Percentiles rank a stretch among this genome's conserved stretches.
phyloP scores from a whole-genome alignment of 2,113 vertebrate genomes.

The Copsychus sechellarum region DNA sequence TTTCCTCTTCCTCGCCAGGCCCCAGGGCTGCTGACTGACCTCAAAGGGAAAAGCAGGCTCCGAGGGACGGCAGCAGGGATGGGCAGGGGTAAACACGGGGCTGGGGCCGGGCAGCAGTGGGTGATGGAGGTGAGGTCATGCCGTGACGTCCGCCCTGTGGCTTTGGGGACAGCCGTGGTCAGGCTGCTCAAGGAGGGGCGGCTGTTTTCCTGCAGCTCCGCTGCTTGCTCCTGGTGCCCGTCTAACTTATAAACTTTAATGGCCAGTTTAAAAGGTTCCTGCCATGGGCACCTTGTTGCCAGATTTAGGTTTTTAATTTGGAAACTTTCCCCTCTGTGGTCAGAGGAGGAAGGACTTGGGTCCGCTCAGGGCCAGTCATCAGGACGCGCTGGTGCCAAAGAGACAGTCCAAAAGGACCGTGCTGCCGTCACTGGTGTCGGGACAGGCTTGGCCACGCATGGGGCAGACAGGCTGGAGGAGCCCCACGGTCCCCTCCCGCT shows the following conservation, averaged over 20 bases:
- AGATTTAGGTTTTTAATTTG: slow-evolving; percentile 85
- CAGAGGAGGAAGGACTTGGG: slow-evolving; percentile 74
- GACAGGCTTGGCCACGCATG: not conserved
- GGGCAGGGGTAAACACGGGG: slow-evolving; percentile 62
- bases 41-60: slow-evolving; percentile 60
- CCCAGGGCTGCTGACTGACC: slow-evolving; percentile 41
- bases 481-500: fast-evolving
- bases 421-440: slow-evolving; percentile 43
- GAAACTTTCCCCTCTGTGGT: slow-evolving; percentile 82
- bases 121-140: slow-evolving; percentile 71
- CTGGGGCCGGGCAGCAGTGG: slow-evolving; percentile 50
- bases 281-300: slow-evolving; percentile 80
- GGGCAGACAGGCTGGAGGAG: not conserved
- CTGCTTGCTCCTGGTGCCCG: slow-evolving; percentile 68
- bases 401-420: slow-evolving; percentile 62
- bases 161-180: slow-evolving; percentile 79
- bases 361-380: slow-evolving; percentile 66
- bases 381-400: slow-evolving; percentile 72
- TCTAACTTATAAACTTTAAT: slow-evolving; percentile 85
- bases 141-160: slow-evolving; percentile 76
- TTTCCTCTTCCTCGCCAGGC: slow-evolving; percentile 68
- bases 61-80: slow-evolving; percentile 49
- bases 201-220: slow-evolving; percentile 76
- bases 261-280: slow-evolving; percentile 81
- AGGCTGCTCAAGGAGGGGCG: slow-evolving; percentile 64